Base-by-base conservation (phyloP, 37 sponge, comb jelly and placozoan genomes). In the Beroe ovata region DNA sequence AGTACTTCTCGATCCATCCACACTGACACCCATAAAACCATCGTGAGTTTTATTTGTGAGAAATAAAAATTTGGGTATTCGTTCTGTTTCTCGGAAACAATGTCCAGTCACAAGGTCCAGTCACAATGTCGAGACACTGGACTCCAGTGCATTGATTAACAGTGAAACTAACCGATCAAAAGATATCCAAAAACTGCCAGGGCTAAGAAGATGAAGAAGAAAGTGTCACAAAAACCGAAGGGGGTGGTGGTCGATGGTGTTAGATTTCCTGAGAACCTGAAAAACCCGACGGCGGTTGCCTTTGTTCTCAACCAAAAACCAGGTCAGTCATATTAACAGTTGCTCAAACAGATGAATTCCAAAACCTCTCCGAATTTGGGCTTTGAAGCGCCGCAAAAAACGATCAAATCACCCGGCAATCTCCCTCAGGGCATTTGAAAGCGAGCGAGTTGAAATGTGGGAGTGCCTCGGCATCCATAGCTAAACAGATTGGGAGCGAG, bases 261-360 rank as follows among this genome's bases (percentile, higher is more conserved):
- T 33, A 89, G 90, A 25, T 69, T 94, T 25, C 92, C 94, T 40
- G 60, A 71, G 22, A 89, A 92, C 84, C 37, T 94, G 47, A 90
- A 91, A 61, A 93, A 72, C 25, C 92, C 94, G 4, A 89, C 59
- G 16, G 92, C 93, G 8, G 93, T 92, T n/a, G 72, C 89, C 0
- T 90, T 77, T 54, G 91, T 94, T 0, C 93, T 94, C 16, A 62
- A 60, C 39, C 94, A 94, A 39, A 60, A 92, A 59, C 90, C 93
- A 26, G 94, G 94, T 23, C 88, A 90, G 54, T 47, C 54, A 6
- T 47, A 6, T 47, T 47, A 47, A 47, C 54, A 47, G 11, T 16
- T 47, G 11, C 54, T 47, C 11, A 47, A 47, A 16, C n/a, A n/a
- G n/a, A n/a, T n/a, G n/a, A n/a, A n/a, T n/a, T n/a, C n/a, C n/a